A percentile compares a stretch with the other conserved stretches of the same genome.
phyloP scores from a whole-genome alignment of 2,113 vertebrate genomes.

The Murina feae region DNA sequence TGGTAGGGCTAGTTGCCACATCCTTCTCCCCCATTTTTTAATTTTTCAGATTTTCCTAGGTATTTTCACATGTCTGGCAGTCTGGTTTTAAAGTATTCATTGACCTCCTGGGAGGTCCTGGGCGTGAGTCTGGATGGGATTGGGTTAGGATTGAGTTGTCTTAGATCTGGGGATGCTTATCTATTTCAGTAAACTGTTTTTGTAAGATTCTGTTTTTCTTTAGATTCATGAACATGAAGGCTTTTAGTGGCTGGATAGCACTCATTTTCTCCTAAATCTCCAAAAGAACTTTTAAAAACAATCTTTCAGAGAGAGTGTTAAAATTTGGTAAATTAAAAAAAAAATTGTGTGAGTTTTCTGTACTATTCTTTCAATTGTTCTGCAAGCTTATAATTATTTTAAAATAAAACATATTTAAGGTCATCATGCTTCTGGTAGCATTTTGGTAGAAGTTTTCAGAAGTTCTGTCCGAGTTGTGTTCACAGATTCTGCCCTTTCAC shows the following conservation, averaged over 20 bases:
- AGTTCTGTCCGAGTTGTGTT: not conserved
- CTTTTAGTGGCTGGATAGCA: not conserved
- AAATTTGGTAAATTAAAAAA: not conserved
- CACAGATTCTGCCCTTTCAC: not conserved
- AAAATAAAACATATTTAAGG: not conserved
- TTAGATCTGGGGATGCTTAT: not conserved
- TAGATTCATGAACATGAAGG: not conserved
- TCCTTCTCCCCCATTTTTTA: not conserved
- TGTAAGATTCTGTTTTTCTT: not conserved
- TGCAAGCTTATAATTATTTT: slow-evolving; percentile 3
- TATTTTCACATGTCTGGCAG: not conserved
- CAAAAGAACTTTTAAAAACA: not conserved
- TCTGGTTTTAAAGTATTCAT: not conserved
- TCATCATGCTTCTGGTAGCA: not conserved
- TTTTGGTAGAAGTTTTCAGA: not conserved
- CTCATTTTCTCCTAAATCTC: not conserved
- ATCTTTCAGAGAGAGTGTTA: not conserved
- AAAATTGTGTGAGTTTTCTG: not conserved
- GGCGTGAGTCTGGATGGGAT: not conserved
- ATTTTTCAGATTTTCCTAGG: not conserved
- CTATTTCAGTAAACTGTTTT: not conserved
- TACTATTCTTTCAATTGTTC: not conserved
- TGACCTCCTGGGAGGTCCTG: not conserved
- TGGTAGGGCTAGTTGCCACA: not conserved
- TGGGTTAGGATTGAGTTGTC: not conserved